Evolutionary conservation across 2,113 vertebrate species (phyloP), one percentile per base, ranked within the genome.

Genomic region (Clarias magur): DNA sequence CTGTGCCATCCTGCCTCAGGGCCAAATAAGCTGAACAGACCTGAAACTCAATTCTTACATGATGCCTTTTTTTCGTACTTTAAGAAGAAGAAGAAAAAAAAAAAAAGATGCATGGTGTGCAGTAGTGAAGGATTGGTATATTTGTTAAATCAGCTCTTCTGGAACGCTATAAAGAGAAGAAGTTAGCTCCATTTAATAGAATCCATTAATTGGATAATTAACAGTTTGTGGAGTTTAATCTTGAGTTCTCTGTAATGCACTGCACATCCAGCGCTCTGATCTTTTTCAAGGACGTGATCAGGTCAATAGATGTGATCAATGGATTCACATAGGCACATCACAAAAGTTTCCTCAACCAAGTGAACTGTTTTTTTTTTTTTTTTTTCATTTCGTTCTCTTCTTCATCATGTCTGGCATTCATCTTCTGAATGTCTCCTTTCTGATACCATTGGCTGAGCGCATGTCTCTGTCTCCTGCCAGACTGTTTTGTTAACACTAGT

Each of bases 401-500:
- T 83, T 88, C 13, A 82, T 80, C 54, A 21, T 38, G 62, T 21
- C 25, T 60, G 78, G 42, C 30, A 9, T 54, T 38, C n/a, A 5
- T 67, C 65, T 68, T 11, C 65, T 80, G 81, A 63, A 78, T 2
- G 27, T 21, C 68, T 16, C 42, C 72, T 17, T 86, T n/a, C 54
- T 73, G 85, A 84, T 60, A 65, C 79, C n/a, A 30, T 56, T 87
- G 88, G 87, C 88, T 91, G 88, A 90, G 90, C 79, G 76, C 92
- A 86, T 48, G 89, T 89, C 86, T 89, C 89, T 90, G 90, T 92
- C 91, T 90, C 91, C 89, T 38, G 87, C 86, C 91, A 89, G 92
- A 91, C 91, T 88, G 91, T 93, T 93, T 93, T 93, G 94, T 94
- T 94, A 93, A 93, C 92, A 92, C 89, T 6, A 62, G 90, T 42